phyloP scores from a whole-genome alignment of 1,140 invertebrate genomes.

The Halotydeus destructor region DNA sequence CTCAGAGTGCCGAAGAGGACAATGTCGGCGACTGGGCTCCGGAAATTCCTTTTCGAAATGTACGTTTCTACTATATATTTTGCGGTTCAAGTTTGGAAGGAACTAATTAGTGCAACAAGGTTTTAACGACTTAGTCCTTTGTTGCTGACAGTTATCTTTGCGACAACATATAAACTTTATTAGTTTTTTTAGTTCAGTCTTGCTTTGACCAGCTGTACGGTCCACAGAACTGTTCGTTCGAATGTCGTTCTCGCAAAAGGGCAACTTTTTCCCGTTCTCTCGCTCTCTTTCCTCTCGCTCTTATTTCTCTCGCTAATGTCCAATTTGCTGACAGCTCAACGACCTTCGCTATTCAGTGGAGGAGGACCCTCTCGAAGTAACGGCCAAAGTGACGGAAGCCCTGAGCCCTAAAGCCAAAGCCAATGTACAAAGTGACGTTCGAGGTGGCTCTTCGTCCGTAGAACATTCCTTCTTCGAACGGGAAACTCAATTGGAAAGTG shows the following conservation, averaged over 20 bases:
- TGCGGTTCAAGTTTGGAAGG: too few relatives aligned
- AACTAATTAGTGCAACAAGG: not conserved
- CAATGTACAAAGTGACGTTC: not conserved
- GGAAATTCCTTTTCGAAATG: slow-evolving; percentile 75
- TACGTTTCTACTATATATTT: slow-evolving; percentile 30
- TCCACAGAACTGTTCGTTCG: too few relatives aligned
- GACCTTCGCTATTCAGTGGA: slow-evolving; percentile 17
- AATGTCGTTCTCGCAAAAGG: too few relatives aligned
- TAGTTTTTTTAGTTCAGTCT: not conserved
- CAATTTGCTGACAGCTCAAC: slow-evolving; percentile 11
- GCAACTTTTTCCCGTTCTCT: slow-evolving; percentile 5
- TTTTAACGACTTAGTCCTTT: not conserved
- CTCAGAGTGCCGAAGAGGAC: slow-evolving; percentile 39
- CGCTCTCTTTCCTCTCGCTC: not conserved
- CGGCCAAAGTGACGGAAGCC: not conserved
- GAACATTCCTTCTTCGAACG: too few relatives aligned
- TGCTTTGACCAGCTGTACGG: not conserved
- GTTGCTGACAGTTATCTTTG: too few relatives aligned
- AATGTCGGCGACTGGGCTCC: slow-evolving; percentile 60
- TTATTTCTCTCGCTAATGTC: not conserved
- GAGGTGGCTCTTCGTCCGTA: too few relatives aligned
- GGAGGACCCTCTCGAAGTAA: slow-evolving; percentile 14
- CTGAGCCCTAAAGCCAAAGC: not conserved
- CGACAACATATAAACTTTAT: slow-evolving; percentile 4
- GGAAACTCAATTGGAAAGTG: too few relatives aligned